Conservation (phyloP, 2,113 vertebrate genomes). For the Piaya cayana region DNA sequence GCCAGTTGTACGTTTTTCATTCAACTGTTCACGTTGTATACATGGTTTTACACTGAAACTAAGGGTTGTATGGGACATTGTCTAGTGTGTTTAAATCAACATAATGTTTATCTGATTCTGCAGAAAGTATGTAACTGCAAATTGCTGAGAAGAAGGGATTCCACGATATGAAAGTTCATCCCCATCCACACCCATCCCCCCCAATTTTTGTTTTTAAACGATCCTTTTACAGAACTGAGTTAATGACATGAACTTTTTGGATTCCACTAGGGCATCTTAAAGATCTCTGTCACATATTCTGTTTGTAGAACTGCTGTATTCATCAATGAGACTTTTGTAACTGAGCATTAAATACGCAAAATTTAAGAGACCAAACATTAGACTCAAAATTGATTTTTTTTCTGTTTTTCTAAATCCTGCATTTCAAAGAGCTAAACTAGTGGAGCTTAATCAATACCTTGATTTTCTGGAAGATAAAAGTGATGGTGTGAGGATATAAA, state of each 20-base stretch:
- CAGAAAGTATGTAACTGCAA: not conserved
- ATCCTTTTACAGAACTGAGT: not conserved
- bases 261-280: not conserved
- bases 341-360: not conserved
- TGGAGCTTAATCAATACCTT: not conserved
- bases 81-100: not conserved
- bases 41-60: not conserved
- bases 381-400: not conserved
- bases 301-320: not conserved
- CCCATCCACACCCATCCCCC: too few species aligned
- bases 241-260: not conserved
- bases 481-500: not conserved
- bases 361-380: not conserved
- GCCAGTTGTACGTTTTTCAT: not conserved
- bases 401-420: not conserved
- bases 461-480: not conserved
- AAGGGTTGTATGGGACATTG: fast-evolving
- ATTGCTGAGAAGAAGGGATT: not conserved
- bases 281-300: not conserved
- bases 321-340: not conserved
- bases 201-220: not conserved
- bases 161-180: not conserved
- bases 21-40: fast-evolving
- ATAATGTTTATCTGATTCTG: not conserved
- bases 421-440: not conserved